Percentiles rank a stretch among this genome's conserved stretches.
phyloP scores from a whole-genome alignment of 2,888 invertebrate species.

The Ichneumoninae sp. region DNA sequence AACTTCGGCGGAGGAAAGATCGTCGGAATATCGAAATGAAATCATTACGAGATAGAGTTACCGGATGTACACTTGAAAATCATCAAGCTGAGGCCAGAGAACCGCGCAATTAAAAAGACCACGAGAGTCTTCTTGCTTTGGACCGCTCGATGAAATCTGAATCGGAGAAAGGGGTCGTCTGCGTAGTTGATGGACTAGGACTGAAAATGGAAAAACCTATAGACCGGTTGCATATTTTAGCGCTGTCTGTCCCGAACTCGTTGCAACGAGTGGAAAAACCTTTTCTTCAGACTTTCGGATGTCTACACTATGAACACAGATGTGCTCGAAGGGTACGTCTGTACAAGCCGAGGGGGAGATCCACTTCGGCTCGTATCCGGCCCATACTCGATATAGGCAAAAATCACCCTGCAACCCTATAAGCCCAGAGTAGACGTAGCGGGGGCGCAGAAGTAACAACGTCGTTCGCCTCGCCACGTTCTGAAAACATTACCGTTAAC shows the following conservation, averaged over 20 bases:
- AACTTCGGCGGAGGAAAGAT: background rate
- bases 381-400: background rate
- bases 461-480: conserved; percentile 60
- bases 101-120: background rate
- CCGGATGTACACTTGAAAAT: background rate
- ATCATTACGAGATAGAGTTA: background rate
- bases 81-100: background rate
- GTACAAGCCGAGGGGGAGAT: background rate
- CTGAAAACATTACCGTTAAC: conserved; percentile 71
- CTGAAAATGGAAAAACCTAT: background rate
- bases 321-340: background rate
- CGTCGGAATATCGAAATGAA: background rate
- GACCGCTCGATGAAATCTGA: no score
- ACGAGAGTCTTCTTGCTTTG: no score
- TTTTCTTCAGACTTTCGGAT: background rate
- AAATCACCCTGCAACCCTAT: conserved; percentile 17
- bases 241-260: background rate
- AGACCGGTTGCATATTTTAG: background rate
- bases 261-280: background rate
- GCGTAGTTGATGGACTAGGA: no score
- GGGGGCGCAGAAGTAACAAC: conserved; percentile 45
- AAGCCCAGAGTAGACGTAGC: conserved; percentile 1
- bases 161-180: no score
- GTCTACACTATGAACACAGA: background rate
- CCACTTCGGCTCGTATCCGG: background rate